phyloP scores from a whole-genome alignment of 2,797 vertebrate genomes.

The Linurgus olivaceus region DNA sequence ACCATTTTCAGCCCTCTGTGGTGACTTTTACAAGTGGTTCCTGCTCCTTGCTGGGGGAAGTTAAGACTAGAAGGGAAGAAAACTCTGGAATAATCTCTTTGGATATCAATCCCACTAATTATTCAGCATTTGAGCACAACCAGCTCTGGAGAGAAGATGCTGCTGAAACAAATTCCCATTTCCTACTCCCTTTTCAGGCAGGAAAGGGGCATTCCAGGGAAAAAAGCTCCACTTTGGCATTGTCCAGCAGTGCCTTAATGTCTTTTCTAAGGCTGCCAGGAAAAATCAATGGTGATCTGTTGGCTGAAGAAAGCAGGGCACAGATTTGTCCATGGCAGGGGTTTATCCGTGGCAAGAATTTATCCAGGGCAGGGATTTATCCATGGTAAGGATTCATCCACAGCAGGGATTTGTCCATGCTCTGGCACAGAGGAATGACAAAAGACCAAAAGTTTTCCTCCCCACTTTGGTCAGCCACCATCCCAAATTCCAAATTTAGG shows the following conservation, averaged over 20 bases:
- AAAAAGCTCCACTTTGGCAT: background rate
- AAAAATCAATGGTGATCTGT: background rate
- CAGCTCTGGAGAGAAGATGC: background rate
- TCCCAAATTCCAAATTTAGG: accelerated
- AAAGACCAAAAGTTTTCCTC: background rate
- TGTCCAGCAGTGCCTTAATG: background rate
- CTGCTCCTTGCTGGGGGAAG: background rate
- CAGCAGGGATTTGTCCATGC: accelerated
- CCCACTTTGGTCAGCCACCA: background rate
- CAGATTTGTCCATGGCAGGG: accelerated
- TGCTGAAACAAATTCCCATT: background rate
- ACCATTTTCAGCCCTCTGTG: background rate
- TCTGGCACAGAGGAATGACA: accelerated
- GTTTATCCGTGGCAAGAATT: accelerated
- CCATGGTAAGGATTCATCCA: accelerated
- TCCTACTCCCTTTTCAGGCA: background rate
- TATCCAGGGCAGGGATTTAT: accelerated
- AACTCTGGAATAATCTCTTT: background rate
- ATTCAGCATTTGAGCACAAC: background rate
- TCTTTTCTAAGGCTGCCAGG: background rate
- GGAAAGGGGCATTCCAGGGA: background rate
- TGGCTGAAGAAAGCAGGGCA: background rate
- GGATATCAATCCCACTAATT: background rate
- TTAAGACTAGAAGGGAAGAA: background rate
- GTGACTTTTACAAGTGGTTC: background rate